Base-by-base conservation (phyloP, 2,888 invertebrate genomes). In the Clivina fossor region DNA sequence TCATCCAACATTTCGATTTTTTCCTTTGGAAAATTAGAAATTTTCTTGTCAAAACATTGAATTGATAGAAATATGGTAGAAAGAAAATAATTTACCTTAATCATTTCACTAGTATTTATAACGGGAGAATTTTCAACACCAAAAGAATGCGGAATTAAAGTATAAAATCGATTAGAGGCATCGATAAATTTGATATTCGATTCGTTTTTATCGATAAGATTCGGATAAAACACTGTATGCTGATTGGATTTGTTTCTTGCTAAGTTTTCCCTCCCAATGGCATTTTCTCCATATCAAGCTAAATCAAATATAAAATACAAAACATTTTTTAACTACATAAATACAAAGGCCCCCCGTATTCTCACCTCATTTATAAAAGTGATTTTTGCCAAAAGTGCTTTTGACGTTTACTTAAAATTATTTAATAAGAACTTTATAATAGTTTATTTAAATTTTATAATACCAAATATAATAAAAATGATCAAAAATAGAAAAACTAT, bases 211-310 rank as follows among this genome's bases (percentile, higher is more conserved):
- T 82, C 77, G 2, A 88, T 74, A 0, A 81, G 64, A 7, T 64
- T 90, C 86, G 0, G 83, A 81, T 16, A 99, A 76, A 1, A 96
- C 88, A 46, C 75, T 74, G 70, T 89, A 97, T 0, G 97, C 98
- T 26, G 83, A 78, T 67, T 90, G 84, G 54, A 99, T 86, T 76
- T 96, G 94, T 51, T 87, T 85, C 69, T 90, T 86, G 1, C 95
- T 95, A 8, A 99, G 74, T 75, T 98, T 98, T 16, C 98, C n/a
- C n/a, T n/a, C n/a, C 99, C 5, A 99, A 76, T 0, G 99, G 99
- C 98, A 99, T 97, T 76, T 98, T 97, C 60, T 95, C 93, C 65
- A 91, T 83, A 72, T 99, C 98, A 63, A 99, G 78, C 78, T 82
- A 62, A 65, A 64, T 49, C 47, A 35, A 47, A 35, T 30, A 1